phyloP scores from a whole-genome alignment of 1,140 invertebrate genomes.

The Leptopilina boulardi region DNA sequence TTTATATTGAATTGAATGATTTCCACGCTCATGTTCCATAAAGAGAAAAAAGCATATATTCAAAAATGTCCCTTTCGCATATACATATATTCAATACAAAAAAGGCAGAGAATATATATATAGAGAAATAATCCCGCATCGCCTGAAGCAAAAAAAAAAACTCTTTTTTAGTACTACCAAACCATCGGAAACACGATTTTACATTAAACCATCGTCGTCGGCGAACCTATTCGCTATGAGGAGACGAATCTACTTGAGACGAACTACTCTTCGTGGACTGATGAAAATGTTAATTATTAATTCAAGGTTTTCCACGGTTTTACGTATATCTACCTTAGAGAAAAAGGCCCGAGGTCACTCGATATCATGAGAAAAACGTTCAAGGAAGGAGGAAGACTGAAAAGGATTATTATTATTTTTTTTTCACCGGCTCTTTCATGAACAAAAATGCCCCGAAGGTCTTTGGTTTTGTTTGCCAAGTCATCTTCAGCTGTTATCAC shows the following conservation, averaged over 20 bases:
- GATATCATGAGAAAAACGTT: slow-evolving; percentile 34
- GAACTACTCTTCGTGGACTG: slow-evolving; percentile 51
- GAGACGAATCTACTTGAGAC: slow-evolving; percentile 59
- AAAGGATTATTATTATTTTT: not conserved
- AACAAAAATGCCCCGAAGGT: slow-evolving; percentile 13
- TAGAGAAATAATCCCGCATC: not conserved
- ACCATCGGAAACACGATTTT: slow-evolving; percentile 19
- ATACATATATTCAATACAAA: too few relatives aligned
- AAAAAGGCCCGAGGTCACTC: slow-evolving; percentile 51
- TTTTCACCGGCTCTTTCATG: slow-evolving; percentile 3
- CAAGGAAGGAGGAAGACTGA: not conserved
- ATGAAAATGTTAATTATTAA: slow-evolving; percentile 63
- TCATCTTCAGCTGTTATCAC: slow-evolving; percentile 18
- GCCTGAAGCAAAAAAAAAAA: not conserved
- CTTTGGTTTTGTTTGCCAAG: not conserved
- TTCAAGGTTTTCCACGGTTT: slow-evolving; percentile 40
- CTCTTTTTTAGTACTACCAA: not conserved
- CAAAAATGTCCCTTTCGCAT: not conserved
- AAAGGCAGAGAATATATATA: too few relatives aligned
- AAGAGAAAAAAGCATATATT: not conserved
- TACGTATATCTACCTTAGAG: slow-evolving; percentile 43
- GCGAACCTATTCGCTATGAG: slow-evolving; percentile 43
- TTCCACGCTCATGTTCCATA: not conserved
- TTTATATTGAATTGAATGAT: not conserved
- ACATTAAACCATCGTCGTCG: slow-evolving; percentile 15